A percentile compares a stretch with the other conserved stretches of the same genome.
These are phyloP conservation scores for Vimba vimba DNA, from an alignment of 2,113 vertebrate genomes.

Conservation along the genomic window DNA sequence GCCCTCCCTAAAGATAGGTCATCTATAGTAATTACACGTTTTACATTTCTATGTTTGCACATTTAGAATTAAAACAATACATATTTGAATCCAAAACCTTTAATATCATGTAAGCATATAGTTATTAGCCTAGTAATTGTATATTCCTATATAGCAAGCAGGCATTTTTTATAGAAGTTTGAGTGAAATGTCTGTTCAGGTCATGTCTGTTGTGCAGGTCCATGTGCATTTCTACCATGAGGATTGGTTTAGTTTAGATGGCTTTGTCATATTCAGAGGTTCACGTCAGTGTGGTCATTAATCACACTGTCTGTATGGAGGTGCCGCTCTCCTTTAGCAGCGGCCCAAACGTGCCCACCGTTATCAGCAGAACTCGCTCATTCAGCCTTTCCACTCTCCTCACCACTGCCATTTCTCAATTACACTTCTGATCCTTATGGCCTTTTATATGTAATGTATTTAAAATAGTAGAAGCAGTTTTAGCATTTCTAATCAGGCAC, in stretches of 20 bases:
- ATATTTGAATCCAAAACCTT: neutral
- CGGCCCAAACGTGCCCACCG: neutral
- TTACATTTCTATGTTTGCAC: neutral
- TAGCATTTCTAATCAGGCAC: neutral
- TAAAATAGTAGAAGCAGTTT: neutral
- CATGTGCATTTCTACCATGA: neutral
- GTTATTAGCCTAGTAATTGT: no score
- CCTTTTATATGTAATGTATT: neutral
- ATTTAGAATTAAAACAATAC: neutral
- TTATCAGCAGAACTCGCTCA: slow-evolving; percentile 18
- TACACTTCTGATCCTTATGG: neutral
- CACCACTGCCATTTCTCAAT: slow-evolving; percentile 1
- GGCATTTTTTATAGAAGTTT: neutral
- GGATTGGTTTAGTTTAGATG: slow-evolving; percentile 21
- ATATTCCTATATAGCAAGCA: neutral
- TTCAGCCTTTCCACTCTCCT: neutral
- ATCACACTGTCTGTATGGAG: slow-evolving; percentile 46
- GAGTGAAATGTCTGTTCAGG: neutral
- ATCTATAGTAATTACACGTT: neutral
- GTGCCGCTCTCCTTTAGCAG: slow-evolving; percentile 9
- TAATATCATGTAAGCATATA: no score
- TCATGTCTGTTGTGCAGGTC: neutral
- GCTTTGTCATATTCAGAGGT: neutral
- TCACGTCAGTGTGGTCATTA: slow-evolving; percentile 17
- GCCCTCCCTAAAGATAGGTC: neutral